Conservation (phyloP, 2,113 vertebrate genomes). For the Chaetura pelagica region DNA sequence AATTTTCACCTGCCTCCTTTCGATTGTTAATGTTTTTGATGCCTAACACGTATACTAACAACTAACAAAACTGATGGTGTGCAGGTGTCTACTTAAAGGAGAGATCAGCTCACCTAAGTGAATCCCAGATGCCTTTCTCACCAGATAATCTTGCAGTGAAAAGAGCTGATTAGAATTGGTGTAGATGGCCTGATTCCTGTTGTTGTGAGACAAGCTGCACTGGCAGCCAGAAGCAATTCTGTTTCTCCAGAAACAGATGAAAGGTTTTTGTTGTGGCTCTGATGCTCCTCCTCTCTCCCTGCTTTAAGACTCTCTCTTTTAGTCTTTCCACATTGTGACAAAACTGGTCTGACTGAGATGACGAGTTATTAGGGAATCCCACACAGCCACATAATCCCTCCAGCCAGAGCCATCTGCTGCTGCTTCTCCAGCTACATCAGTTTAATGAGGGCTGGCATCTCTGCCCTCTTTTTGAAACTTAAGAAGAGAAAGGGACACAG, state of each 20-base stretch:
- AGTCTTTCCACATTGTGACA: not conserved
- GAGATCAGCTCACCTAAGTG: not conserved
- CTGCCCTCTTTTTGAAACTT: not conserved
- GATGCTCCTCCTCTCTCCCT: not conserved
- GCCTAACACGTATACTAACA: not conserved
- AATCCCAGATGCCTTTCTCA: not conserved
- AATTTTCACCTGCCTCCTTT: not conserved
- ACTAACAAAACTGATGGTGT: not conserved
- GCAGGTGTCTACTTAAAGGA: not conserved
- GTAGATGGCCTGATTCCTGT: not conserved
- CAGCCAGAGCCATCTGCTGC: constrained; percentile 30
- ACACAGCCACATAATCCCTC: not conserved
- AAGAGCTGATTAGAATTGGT: not conserved
- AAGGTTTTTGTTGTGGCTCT: not conserved
- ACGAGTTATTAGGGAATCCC: not conserved
- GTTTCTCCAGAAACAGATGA: not conserved
- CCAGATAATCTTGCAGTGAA: not conserved
- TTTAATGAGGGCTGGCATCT: not conserved
- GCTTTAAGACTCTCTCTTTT: not conserved
- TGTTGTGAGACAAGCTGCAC: not conserved
- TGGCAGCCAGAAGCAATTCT: not conserved
- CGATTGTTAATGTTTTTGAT: not conserved
- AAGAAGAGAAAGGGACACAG: not conserved
- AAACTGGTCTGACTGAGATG: not conserved
- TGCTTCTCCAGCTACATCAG: not conserved